Percentiles rank a stretch among this genome's conserved stretches.
Conservation (phyloP, 1,140 invertebrate species). For the Drosophila elegans region DNA sequence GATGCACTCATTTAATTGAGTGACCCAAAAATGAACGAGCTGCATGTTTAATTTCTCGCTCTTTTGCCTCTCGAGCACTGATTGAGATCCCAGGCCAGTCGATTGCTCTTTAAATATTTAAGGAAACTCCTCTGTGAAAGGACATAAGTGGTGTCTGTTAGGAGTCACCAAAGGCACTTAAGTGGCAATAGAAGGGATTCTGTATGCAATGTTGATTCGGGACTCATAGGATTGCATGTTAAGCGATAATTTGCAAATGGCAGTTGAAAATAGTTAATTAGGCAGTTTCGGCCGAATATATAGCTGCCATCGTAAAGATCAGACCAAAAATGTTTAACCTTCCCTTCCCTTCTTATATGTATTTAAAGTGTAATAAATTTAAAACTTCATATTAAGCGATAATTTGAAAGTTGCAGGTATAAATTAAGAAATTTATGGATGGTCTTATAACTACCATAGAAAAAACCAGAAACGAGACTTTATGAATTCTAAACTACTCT, state of each 20-base stretch:
- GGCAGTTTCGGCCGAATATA: background rate
- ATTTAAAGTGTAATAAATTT: background rate
- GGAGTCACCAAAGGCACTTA: conserved; percentile 31
- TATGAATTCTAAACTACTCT: too few relatives aligned
- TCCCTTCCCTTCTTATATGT: too few relatives aligned
- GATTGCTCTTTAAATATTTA: conserved; percentile 65
- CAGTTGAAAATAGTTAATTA: background rate
- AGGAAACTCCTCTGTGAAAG: conserved; percentile 24
- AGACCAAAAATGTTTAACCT: too few relatives aligned
- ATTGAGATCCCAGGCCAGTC: conserved; percentile 47
- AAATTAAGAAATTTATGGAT: too few relatives aligned
- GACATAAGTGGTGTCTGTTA: conserved; percentile 23
- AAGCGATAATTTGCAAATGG: background rate
- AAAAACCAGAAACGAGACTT: too few relatives aligned
- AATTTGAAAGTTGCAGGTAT: too few relatives aligned
- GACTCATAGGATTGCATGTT: background rate
- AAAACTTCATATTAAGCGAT: too few relatives aligned
- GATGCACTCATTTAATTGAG: conserved; percentile 68
- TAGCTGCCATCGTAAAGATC: too few relatives aligned
- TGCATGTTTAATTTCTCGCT: conserved; percentile 56
- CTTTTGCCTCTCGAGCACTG: conserved; percentile 53
- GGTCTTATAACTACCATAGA: too few relatives aligned
- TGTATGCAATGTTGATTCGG: background rate
- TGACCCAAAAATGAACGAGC: conserved; percentile 62
- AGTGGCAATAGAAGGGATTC: conserved; percentile 10